Evolutionary conservation across 1,140 invertebrate genomes (phyloP).

Genomic region (Penaeus indicus): DNA sequence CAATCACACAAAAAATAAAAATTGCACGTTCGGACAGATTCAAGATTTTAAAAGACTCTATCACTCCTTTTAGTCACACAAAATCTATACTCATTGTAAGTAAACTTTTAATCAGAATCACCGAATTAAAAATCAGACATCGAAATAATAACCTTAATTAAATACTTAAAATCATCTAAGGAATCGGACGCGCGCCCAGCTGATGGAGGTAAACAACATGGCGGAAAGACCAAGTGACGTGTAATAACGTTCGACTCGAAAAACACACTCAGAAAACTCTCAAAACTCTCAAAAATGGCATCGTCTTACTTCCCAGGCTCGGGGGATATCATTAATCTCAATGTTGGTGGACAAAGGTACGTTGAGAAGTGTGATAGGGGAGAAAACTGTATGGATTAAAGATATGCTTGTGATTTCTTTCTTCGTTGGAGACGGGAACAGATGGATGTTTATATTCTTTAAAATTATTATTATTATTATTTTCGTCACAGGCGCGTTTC

Average conservation of each 20-base stretch:
- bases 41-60: too few species aligned
- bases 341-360: slow-evolving; percentile 86
- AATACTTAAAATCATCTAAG: neutral
- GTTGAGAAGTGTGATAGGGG: slow-evolving; percentile 26
- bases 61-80: too few species aligned
- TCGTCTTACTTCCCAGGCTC: slow-evolving; percentile 54
- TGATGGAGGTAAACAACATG: slow-evolving; percentile 52
- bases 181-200: neutral
- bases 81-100: too few species aligned
- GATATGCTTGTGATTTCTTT: neutral
- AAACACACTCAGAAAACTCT: neutral
- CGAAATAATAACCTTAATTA: neutral
- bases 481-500: too few species aligned
- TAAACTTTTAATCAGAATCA: neutral
- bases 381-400: neutral
- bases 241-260: neutral
- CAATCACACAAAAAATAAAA: too few species aligned
- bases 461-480: neutral
- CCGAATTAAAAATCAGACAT: neutral
- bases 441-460: too few species aligned
- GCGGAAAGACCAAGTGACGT: slow-evolving; percentile 36
- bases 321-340: slow-evolving; percentile 83
- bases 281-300: slow-evolving; percentile 31
- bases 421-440: neutral
- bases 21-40: too few species aligned